Evolutionary conservation across 92 coral and sea anemone genomes (phyloP), one percentile per base, ranked within the genome.

Genomic region (Paramuricea clavata): DNA sequence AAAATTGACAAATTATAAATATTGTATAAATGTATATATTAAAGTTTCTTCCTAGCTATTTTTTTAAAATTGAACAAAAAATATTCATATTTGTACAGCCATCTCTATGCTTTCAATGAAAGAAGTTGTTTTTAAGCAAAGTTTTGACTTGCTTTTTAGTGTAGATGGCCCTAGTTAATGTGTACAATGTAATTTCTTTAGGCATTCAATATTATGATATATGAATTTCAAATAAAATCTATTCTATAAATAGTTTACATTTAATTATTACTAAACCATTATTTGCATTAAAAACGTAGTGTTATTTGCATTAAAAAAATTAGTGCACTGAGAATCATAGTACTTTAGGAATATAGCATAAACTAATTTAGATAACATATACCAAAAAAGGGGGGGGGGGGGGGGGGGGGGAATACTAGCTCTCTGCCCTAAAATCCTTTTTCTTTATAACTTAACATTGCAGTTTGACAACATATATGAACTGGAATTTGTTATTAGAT

Each of bases 51-150:
- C 27, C 62, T 65, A 65, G 72, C 30, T 31, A 65, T 49, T 74
- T n/a, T n/a, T 74, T 72, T 39, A 41, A 41, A 74, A 74, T 74
- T 74, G 61, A 49, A 74, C 76, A 74, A 41, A 65, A 65, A 34
- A 35, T 32, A 9, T 69, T 12, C 30, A 35, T 21, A 31, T 74
- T 74, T 43, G 60, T 74, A 21, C 33, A 9, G 21, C 59, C 39
- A 23, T 41, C 32, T 25, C 22, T 72, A 39, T 74, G 59, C 60
- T 43, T 41, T 74, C 61, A 1, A 43, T 28, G 59, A 49, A 74
- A 49, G 36, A 44, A 44, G 52, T 72, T 33, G 22, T 33, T 69
- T n/a, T 23, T 44, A 7, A 35, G 30, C 15, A 72, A 57, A 57
- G 13, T 23, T 25, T 44, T 22, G 52, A 41, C 50, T 22, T 72